A percentile compares a stretch with the other conserved stretches of the same genome.
These are phyloP conservation scores for Campoplex capitator DNA, from an alignment of 2,888 invertebrate species.

Conservation along the genomic window DNA sequence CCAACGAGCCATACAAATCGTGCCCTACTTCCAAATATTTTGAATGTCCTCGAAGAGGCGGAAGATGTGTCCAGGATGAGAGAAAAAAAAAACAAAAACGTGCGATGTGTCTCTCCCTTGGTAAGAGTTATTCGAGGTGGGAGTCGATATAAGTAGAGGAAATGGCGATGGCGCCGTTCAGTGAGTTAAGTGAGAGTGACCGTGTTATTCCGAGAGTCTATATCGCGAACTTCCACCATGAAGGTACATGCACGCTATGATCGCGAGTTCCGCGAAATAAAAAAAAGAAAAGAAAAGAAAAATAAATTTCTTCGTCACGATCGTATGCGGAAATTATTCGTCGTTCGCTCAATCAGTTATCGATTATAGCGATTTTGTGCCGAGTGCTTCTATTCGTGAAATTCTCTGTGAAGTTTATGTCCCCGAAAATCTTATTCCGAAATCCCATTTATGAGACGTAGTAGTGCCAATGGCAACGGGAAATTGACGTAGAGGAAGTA, in stretches of 20 bases:
- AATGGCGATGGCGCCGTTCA: conserved; percentile 80
- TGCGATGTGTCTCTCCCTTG: conserved; percentile 34
- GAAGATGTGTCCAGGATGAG: conserved; percentile 1
- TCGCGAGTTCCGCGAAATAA: conserved; percentile 8
- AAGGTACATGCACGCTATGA: conserved; percentile 76
- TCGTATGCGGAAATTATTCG: not conserved
- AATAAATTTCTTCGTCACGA: not conserved
- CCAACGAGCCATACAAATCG: conserved; percentile 12
- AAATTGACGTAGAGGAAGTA: not conserved
- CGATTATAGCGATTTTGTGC: conserved; percentile 24
- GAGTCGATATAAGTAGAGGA: conserved; percentile 83
- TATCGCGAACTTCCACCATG: conserved; percentile 81
- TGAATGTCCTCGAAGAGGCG: not conserved
- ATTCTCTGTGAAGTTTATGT: conserved; percentile 40
- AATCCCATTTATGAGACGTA: not conserved
- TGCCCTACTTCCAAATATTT: conserved; percentile 18
- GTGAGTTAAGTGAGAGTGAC: conserved; percentile 84
- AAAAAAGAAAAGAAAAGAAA: not conserved
- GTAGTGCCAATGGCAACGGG: not conserved
- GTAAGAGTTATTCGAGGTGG: conserved; percentile 75
- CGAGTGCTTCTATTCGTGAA: conserved; percentile 10
- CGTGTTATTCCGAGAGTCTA: conserved; percentile 80
- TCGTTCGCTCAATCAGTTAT: conserved; percentile 7
- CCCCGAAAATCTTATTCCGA: not conserved
- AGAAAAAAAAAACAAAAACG: conserved; percentile 4